Evolutionary conservation across 2,888 invertebrate genomes (phyloP), one percentile per base, ranked within the genome.

Genomic region (Stenodera caucasica): DNA sequence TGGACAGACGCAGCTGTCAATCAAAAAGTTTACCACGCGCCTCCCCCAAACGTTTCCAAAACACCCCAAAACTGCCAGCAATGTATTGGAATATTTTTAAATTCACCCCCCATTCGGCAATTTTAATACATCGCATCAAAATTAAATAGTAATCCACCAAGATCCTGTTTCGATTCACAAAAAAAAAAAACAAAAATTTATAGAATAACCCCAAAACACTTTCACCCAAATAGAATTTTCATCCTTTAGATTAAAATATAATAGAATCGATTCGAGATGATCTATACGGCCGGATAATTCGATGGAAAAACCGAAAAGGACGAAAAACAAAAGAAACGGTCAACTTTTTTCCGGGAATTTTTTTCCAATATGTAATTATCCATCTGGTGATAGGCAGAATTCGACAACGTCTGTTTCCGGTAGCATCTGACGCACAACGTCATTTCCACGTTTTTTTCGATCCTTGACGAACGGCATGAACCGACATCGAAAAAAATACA

Each of bases 1-100:
- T 90, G 90, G 90, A 84, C 86, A 86, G 86, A 86, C 84, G 84
- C 84, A 86, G 85, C 88, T 90, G 90, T 90, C 90, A 90, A 89
- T 90, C 90, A 90, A 86, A 82, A 84, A 80, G 79, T 81, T 82
- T 79, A 75, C 75, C 74, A 74, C 78, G 80, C 81, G 75, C 79
- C 79, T 74, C 78, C 78, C 76, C 70, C 70, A 69, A 59, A 49
- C 35, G 58, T 59, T 69, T 70, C 69, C 69, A 63, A 69, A 71
- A 67, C 66, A 64, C 66, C 67, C 57, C 69, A 79, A 75, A 78
- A 63, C 64, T 64, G 60, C 72, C 75, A 68, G 71, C 72, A 65
- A 74, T 77, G 78, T 80, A 80, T 80, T 77, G 78, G 79, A 79
- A 80, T 80, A 80, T 79, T 79, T 80, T 77, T 77, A 76, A n/a